Percentiles rank a stretch among this genome's conserved stretches.
Evolutionary conservation across 2,888 invertebrate genomes (phyloP).

Genomic region (Dryomyza anilis): DNA sequence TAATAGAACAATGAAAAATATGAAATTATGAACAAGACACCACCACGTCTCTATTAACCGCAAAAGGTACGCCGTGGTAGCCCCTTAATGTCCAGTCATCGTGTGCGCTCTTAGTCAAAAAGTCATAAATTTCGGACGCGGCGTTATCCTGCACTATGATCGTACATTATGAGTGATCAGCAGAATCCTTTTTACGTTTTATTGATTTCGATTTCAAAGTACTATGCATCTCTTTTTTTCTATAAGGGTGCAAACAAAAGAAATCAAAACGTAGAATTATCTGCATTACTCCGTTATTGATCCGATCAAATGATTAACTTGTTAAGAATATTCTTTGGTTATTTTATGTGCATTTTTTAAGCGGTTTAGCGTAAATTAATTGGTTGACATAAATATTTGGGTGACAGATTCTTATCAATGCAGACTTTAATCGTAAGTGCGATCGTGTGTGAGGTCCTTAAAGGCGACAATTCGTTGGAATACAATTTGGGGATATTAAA

Average conservation of each 20-base stretch:
- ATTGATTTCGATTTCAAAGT: too few species aligned
- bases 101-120: neutral
- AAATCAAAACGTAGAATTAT: too few species aligned
- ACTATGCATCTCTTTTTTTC: neutral
- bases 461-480: neutral
- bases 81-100: neutral
- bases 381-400: neutral
- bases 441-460: conserved; percentile 13
- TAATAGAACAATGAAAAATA: conserved; percentile 7
- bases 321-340: neutral
- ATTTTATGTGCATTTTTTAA: neutral
- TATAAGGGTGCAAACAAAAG: conserved; percentile 9
- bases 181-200: conserved; percentile 1
- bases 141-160: conserved; percentile 31
- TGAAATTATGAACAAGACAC: conserved; percentile 7
- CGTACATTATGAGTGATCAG: conserved; percentile 16
- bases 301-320: conserved; percentile 3
- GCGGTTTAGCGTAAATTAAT: conserved; percentile 18
- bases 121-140: conserved; percentile 26
- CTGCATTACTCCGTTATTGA: neutral
- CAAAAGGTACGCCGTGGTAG: neutral
- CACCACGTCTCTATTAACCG: neutral
- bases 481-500: too few species aligned
- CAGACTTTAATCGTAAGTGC: neutral
- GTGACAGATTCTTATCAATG: conserved; percentile 7